Evolutionary conservation across 2,113 vertebrate genomes (phyloP), one percentile per base, ranked within the genome.

Genomic region (Tragelaphus buxtoni): DNA sequence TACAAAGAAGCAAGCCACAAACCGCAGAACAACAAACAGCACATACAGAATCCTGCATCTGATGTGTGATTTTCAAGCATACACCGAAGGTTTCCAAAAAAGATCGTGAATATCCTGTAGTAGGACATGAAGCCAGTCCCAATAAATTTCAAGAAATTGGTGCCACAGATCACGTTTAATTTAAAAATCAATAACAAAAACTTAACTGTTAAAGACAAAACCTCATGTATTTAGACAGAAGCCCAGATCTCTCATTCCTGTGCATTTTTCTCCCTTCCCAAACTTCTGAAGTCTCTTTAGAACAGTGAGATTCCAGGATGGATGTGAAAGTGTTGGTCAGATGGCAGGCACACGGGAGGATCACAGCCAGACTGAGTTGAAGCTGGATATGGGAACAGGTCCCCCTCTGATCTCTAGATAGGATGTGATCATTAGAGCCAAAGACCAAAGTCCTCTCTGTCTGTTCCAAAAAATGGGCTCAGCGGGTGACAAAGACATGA

Each of bases 401-500:
- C 22, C 26, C 87, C 89, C 60, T 56, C 55, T 5, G 83, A 42
- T 35, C 72, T 49, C 35, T 9, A 39, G 18, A 9, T 0, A 0
- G 32, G 24, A 90, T 61, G 28, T 1, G n/a, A 87, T 97, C 97
- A 88, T 97, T 97, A 97, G 90, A 82, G 76, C 92, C 53, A 69
- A n/a, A 35, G 22, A 88, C 80, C 65, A 35, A 85, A 93, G 94
- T 45, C 69, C 65, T 89, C 51, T 56, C 83, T 86, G n/a, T 53
- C 91, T 63, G 82, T 95, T 95, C 83, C 95, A 85, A 90, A 96
- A 92, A 49, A 49, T 24, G 61, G 47, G 53, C 96, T 90, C 83
- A 28, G 91, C 20, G 28, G 42, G 18, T n/a, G 86, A 95, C 65
- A 92, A 82, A 91, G 83, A 53, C n/a, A 4, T 0, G 18, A n/a